These are phyloP conservation scores for Okapia johnstoni DNA, from an alignment of 2,113 vertebrate genomes.

Conservation along the genomic window DNA sequence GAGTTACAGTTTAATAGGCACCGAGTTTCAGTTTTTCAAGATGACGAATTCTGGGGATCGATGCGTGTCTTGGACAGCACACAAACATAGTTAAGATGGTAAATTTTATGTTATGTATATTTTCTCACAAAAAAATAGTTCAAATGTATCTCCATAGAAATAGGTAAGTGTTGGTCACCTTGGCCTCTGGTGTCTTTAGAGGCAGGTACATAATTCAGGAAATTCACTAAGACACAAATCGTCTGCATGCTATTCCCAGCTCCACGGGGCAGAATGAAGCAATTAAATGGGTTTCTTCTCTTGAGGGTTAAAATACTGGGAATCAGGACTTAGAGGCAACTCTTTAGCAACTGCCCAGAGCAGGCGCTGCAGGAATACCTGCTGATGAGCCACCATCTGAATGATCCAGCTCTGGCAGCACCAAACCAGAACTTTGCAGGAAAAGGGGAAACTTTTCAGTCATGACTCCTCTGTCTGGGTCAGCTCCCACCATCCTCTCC, in stretches of 20 bases:
- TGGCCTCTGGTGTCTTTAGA: background rate
- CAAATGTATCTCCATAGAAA: background rate
- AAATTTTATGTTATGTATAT: background rate
- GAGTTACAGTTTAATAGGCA: background rate
- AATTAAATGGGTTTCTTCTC: background rate
- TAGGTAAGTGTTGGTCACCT: background rate
- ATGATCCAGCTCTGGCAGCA: background rate
- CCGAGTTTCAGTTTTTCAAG: background rate
- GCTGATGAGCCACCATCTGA: rapidly evolving
- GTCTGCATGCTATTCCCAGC: background rate
- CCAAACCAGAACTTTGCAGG: background rate
- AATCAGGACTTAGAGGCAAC: background rate
- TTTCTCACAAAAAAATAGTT: background rate
- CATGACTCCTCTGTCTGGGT: background rate
- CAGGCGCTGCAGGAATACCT: background rate
- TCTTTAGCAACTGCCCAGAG: too few species aligned
- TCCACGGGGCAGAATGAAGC: background rate
- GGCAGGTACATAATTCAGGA: background rate
- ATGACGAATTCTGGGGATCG: background rate
- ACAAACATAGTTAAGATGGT: background rate
- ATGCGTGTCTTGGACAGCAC: background rate
- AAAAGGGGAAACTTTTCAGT: background rate
- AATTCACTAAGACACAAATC: background rate
- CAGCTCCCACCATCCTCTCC: background rate
- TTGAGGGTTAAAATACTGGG: background rate